Evolutionary conservation across 2,797 vertebrate genomes (phyloP).

Genomic region (Liasis olivaceus): DNA sequence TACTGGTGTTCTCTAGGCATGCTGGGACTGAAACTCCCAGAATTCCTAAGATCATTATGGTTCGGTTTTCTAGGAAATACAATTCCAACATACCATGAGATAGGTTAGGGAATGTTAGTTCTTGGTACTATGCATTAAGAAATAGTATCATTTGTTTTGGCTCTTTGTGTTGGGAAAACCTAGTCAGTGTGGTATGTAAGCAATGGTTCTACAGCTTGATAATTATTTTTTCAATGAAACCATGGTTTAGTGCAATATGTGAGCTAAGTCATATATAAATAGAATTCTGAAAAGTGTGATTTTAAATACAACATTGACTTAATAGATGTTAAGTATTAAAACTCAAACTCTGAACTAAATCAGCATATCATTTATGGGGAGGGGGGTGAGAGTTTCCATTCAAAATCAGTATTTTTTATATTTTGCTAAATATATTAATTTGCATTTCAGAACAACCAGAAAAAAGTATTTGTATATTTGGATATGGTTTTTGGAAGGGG

Average conservation of each 20-base stretch:
- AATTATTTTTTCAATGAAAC: not conserved
- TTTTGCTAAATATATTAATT: not conserved
- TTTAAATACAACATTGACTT: not conserved
- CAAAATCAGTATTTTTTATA: not conserved
- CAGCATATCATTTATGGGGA: not conserved
- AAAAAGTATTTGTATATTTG: not conserved
- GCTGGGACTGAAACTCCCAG: no score
- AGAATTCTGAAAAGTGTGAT: not conserved
- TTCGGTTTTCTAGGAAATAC: no score
- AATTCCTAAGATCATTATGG: no score
- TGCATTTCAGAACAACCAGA: not conserved
- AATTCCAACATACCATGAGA: no score
- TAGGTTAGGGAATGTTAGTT: no score
- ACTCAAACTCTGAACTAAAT: not conserved
- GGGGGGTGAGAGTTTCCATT: not conserved
- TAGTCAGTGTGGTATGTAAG: not conserved
- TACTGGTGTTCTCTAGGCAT: no score
- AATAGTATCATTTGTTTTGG: not conserved
- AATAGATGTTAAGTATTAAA: not conserved
- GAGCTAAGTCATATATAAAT: not conserved
- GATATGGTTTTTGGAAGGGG: no score
- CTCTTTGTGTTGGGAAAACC: not conserved
- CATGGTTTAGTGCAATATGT: not conserved
- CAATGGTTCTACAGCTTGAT: not conserved
- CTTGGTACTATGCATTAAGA: not conserved